Evolutionary conservation across 2,797 vertebrate species (phyloP), one percentile per base, ranked within the genome.

Genomic region (Limosa lapponica): DNA sequence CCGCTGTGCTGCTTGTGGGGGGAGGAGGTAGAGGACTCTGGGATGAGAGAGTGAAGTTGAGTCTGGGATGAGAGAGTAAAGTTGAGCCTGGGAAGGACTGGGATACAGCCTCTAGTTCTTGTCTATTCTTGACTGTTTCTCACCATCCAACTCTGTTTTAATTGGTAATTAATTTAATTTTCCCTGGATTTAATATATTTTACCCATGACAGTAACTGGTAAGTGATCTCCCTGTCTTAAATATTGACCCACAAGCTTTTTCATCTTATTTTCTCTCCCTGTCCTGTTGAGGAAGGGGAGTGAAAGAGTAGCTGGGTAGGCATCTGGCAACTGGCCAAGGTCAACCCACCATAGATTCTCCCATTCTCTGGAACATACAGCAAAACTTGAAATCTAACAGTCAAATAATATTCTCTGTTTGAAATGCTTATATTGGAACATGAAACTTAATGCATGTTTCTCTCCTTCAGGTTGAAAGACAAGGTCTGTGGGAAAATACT

Each of bases 11-110:
- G 2, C 27, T 36, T 2, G 48, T 0, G 6, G 14, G n/a, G 16
- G 48, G 46, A 30, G 22, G 3, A 48, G 5, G 1, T 24, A 2
- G 22, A 58, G 13, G 10, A 52, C 2, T 8, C 0, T 0, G n/a
- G 58, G 6, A 27, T 52, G 19, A 70, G 5, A 13, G 32, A 59
- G 10, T 22, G 15, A 74, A 44, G n/a, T 5, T 62, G 66, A 52
- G 3, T 8, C 0, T 0, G n/a, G 58, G 6, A 27, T 52, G 19
- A 70, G 5, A 13, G 32, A 59, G 10, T 22, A 15, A 74, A 44
- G n/a, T 5, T 62, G 66, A 49, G 25, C 23, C 13, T 25, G 20
- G 7, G 16, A 79, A 52, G 18, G 17, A 3, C 25, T 69, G 16
- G 8, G 16, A 58, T 15, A 0, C 0, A 16, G 7, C 13, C 30